These are phyloP conservation scores for Formicarius rufipectus DNA, from an alignment of 2,113 vertebrate species.

Conservation along the genomic window DNA sequence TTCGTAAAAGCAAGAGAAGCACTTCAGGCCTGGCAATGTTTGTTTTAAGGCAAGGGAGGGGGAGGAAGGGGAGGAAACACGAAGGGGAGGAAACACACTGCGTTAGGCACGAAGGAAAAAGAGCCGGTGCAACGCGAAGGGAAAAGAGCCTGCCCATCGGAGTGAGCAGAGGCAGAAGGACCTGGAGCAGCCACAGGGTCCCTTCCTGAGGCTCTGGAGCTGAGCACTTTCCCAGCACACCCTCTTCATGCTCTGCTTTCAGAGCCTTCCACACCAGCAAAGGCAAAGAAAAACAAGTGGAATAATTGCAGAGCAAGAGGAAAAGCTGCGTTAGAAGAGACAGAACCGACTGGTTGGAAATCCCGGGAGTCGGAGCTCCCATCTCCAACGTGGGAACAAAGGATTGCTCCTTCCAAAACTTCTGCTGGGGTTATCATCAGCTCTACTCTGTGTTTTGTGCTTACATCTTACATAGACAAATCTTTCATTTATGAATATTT, in stretches of 20 bases:
- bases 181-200: not conserved
- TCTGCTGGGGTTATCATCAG: not conserved
- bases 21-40: slow-evolving; percentile 11
- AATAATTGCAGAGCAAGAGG: not conserved
- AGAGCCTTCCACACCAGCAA: not conserved
- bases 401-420: not conserved
- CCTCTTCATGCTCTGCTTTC: not conserved
- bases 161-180: not conserved
- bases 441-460: not conserved
- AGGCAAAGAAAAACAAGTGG: not conserved
- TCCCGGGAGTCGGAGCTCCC: not conserved
- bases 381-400: not conserved
- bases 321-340: not conserved
- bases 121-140: not conserved
- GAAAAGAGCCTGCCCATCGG: not conserved
- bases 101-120: slow-evolving; percentile 11
- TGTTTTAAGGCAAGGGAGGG: not conserved
- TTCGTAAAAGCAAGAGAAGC: slow-evolving; percentile 52
- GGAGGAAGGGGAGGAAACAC: not conserved
- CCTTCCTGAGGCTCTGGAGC: not conserved
- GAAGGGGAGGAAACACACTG: not conserved
- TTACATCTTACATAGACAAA: not conserved
- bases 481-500: not conserved
- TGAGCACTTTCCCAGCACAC: fast-evolving
- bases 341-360: not conserved